Conservation (phyloP, 64 coral and sea anemone species). For the Pachyseris speciosa region DNA sequence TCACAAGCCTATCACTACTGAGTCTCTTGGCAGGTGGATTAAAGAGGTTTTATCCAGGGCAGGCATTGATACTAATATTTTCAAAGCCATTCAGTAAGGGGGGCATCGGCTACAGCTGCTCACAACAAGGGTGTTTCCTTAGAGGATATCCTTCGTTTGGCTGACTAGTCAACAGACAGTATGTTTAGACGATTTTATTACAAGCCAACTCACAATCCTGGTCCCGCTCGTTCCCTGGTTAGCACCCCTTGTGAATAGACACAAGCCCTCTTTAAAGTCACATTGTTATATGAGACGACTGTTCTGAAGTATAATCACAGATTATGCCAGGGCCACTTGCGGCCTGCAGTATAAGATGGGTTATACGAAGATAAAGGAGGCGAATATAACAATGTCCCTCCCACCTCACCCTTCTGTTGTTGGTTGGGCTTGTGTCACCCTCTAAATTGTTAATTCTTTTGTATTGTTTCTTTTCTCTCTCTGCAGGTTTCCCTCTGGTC, state of each 20-base stretch:
- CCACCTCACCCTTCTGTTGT: not conserved
- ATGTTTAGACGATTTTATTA: not conserved
- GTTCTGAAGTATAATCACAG: slow-evolving; percentile 57
- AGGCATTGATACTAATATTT: slow-evolving; percentile 1
- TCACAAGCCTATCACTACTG: not conserved
- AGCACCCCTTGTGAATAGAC: not conserved
- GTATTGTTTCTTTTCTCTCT: not conserved
- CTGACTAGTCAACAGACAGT: not conserved
- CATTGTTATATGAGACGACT: slow-evolving; percentile 47
- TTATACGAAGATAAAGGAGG: slow-evolving; percentile 36
- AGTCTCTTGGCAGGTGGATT: not conserved
- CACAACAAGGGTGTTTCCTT: not conserved
- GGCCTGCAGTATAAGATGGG: slow-evolving; percentile 34
- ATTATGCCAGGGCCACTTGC: slow-evolving; percentile 49
- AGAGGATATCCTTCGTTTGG: not conserved
- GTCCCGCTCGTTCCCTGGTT: not conserved
- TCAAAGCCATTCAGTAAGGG: slow-evolving; percentile 19
- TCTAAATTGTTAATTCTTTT: not conserved
- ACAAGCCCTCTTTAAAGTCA: slow-evolving; percentile 23
- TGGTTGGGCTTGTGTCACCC: not conserved
- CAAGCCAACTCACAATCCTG: not conserved
- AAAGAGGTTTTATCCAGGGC: not conserved
- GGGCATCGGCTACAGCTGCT: not conserved
- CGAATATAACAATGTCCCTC: slow-evolving; percentile 17
- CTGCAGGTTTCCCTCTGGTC: not conserved